phyloP scores from a whole-genome alignment of 2,797 vertebrate species.

The Anableps anableps region DNA sequence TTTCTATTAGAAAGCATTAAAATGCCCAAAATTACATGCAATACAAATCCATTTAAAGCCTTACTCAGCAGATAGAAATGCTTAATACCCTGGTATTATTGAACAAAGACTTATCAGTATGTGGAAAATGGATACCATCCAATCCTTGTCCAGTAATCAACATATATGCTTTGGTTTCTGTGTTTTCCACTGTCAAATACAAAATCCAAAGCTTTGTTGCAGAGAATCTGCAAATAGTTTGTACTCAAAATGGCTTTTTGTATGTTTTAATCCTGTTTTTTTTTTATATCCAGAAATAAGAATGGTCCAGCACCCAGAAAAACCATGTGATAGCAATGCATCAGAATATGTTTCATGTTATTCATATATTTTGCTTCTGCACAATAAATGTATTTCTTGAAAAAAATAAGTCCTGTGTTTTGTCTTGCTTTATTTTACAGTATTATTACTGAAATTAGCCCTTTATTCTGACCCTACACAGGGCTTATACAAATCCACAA shows the following conservation, averaged over 20 bases:
- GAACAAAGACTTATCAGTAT: background rate
- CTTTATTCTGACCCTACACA: background rate
- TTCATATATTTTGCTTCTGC: background rate
- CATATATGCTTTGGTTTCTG: background rate
- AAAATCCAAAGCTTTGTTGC: background rate
- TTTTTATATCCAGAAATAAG: background rate
- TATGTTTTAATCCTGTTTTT: background rate
- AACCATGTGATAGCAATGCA: background rate
- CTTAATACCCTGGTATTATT: background rate
- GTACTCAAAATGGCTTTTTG: background rate
- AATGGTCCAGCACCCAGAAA: background rate
- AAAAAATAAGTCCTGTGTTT: background rate
- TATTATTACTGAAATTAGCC: background rate
- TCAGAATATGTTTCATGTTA: background rate
- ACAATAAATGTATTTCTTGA: background rate
- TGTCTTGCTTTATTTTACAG: background rate
- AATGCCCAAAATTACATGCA: too few relatives aligned
- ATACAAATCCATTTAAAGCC: too few relatives aligned
- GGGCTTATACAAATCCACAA: background rate
- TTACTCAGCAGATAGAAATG: too few relatives aligned
- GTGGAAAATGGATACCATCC: background rate
- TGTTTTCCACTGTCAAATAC: background rate
- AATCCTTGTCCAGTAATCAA: too few relatives aligned
- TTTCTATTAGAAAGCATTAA: too few relatives aligned
- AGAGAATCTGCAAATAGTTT: background rate